Evolutionary conservation across 2,113 vertebrate species (phyloP), one percentile per base, ranked within the genome.

Genomic region (Centropristis striata): DNA sequence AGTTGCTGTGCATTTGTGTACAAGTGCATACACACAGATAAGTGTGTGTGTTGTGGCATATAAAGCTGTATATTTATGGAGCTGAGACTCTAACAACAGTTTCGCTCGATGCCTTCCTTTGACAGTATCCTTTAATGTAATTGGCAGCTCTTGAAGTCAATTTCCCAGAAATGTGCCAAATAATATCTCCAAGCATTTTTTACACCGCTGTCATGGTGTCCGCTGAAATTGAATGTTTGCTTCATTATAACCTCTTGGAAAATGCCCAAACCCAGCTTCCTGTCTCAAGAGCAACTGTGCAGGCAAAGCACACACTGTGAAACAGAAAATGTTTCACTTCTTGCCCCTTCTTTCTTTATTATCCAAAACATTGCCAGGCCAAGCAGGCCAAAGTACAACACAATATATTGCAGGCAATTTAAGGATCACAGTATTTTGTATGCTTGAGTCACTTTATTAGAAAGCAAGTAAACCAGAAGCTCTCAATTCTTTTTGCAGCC

Each of bases 171-270:
- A 51, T 67, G 72, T 78, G 83, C 77, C 80, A 88, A 90, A 87
- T 82, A 79, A 85, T 81, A 80, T 83, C 85, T 84, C 28, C 60
- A 3, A 67, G 66, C 70, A 75, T 75, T 86, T 32, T 82, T 60
- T 75, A 67, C 73, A 72, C 68, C 3, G 47, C 61, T 73, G 66
- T 81, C 32, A 66, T 55, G 57, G 53, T 69, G 58, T 83, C 72
- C 67, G 39, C 67, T 69, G 71, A 87, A 90, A 88, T 80, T 74
- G 71, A 88, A 86, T 78, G 78, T 86, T 85, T 86, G 81, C 84
- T 88, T 90, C 85, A 86, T 83, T 88, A 88, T 84, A 85, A 83
- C 66, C 68, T 90, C 76, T 81, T 86, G 83, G 84, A 92, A 85
- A 74, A 68, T 54, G 54, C 25, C 88, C 87, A 85, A 84, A 70